These are phyloP conservation scores for Globia sparganii DNA, from an alignment of 2,888 invertebrate genomes.

Conservation along the genomic window DNA sequence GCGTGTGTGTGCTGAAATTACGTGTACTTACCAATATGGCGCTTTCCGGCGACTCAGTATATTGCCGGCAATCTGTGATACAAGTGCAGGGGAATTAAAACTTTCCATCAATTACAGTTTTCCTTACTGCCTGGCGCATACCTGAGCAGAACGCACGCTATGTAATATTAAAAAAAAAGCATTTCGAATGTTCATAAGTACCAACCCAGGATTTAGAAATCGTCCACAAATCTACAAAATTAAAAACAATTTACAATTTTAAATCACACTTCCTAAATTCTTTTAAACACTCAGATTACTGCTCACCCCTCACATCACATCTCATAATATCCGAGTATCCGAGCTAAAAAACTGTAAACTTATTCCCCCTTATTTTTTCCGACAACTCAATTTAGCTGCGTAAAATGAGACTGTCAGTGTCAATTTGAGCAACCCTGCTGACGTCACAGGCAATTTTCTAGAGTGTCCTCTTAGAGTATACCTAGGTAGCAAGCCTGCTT, in stretches of 20 bases:
- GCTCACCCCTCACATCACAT: constrained; percentile 30
- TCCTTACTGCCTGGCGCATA: not conserved
- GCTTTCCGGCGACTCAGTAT: not conserved
- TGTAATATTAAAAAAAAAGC: not conserved
- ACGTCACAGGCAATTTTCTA: constrained; percentile 65
- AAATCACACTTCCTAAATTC: constrained; percentile 34
- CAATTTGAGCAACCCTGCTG: constrained; percentile 63
- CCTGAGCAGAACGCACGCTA: not conserved
- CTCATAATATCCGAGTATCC: constrained; percentile 38
- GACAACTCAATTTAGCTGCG: constrained; percentile 68
- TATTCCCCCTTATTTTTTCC: constrained; percentile 61
- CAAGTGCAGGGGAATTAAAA: not conserved
- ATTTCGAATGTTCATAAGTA: not conserved
- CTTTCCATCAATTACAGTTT: not conserved
- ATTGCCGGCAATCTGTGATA: not conserved
- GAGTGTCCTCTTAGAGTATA: constrained; percentile 40
- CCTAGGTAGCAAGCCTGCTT: constrained; percentile 43
- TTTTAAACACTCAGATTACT: constrained; percentile 51
- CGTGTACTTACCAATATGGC: not conserved
- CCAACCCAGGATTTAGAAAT: not conserved
- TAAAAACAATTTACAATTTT: constrained; percentile 26
- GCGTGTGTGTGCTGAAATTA: not conserved
- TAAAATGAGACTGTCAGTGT: constrained; percentile 69
- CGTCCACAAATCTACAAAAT: constrained; percentile 20
- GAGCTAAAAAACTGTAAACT: constrained; percentile 54